Percentiles rank a stretch among this genome's conserved stretches.
These are phyloP conservation scores for Sphaerodactylus townsendi DNA, from an alignment of 2,113 vertebrate genomes.

Conservation along the genomic window DNA sequence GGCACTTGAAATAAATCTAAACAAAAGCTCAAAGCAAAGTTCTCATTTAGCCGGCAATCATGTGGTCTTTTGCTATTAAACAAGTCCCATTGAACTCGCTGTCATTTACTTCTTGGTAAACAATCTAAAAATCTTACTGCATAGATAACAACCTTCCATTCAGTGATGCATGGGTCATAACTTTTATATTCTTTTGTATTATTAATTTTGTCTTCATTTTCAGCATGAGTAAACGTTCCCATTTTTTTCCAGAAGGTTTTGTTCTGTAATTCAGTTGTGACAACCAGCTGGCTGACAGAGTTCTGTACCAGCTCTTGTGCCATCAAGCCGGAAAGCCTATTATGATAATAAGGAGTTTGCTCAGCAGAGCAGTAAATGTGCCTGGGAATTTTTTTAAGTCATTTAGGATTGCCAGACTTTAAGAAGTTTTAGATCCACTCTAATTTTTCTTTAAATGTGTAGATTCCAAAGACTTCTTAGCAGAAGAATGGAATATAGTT, in stretches of 20 bases:
- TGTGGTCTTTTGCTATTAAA: not conserved
- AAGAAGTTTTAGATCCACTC: constrained; percentile 23
- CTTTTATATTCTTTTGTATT: constrained; percentile 1
- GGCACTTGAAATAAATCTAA: not conserved
- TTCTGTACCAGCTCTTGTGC: constrained; percentile 14
- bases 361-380: constrained; percentile 7
- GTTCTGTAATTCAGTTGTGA: constrained; percentile 35
- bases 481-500: not conserved
- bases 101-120: constrained; percentile 1
- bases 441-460: not conserved
- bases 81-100: not conserved
- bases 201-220: constrained; percentile 21
- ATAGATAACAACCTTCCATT: not conserved
- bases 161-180: not conserved
- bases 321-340: constrained; percentile 35
- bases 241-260: not conserved
- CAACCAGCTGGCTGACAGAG: constrained; percentile 13
- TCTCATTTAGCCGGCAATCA: not conserved
- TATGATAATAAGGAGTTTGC: constrained; percentile 30
- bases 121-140: not conserved
- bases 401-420: constrained; percentile 22
- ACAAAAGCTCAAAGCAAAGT: not conserved
- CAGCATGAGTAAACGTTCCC: constrained; percentile 12
- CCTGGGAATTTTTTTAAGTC: constrained; percentile 24
- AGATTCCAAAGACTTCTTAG: not conserved